A percentile compares a stretch with the other conserved stretches of the same genome.
phyloP scores from a whole-genome alignment of 37 sponge, comb jelly and placozoan genomes.

The Cladorhizidae sp. region DNA sequence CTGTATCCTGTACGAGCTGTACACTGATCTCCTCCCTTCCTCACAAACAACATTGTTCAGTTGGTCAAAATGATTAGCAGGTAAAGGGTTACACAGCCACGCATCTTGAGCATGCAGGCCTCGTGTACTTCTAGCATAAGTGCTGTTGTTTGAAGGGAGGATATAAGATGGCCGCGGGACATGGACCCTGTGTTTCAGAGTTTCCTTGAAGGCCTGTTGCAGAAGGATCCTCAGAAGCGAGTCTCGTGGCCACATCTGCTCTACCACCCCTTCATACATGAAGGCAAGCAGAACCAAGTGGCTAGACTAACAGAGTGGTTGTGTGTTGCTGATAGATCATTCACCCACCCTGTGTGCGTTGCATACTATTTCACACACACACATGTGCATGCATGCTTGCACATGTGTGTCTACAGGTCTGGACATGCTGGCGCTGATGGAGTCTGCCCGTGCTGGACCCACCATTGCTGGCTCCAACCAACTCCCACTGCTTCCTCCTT shows the following conservation, averaged over 20 bases:
- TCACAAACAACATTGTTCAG: conserved; percentile 85
- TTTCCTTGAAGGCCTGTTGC: conserved; percentile 80
- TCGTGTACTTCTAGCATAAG: neutral
- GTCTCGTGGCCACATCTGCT: conserved; percentile 93
- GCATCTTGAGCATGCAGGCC: neutral
- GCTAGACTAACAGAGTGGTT: too few relatives aligned
- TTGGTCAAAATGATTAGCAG: conserved; percentile 65
- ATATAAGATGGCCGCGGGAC: conserved; percentile 71
- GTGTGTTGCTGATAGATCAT: too few relatives aligned
- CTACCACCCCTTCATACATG: conserved; percentile 85
- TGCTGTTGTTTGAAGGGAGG: conserved; percentile 29
- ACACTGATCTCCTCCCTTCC: conserved; percentile 87
- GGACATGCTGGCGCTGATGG: conserved; percentile 38
- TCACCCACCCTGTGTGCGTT: too few relatives aligned
- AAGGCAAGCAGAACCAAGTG: conserved; percentile 12
- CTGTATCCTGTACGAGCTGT: conserved; percentile 92
- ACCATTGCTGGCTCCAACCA: too few relatives aligned
- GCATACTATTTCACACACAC: too few relatives aligned
- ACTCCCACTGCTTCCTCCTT: too few relatives aligned
- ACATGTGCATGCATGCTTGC: too few relatives aligned
- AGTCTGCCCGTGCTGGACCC: too few relatives aligned
- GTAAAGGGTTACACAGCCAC: neutral
- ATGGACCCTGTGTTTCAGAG: conserved; percentile 73
- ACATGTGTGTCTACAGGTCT: too few relatives aligned
- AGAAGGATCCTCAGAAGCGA: conserved; percentile 81